Evolutionary conservation across 2,113 vertebrate species (phyloP), one percentile per base, ranked within the genome.

Genomic region (Callorhinus ursinus): DNA sequence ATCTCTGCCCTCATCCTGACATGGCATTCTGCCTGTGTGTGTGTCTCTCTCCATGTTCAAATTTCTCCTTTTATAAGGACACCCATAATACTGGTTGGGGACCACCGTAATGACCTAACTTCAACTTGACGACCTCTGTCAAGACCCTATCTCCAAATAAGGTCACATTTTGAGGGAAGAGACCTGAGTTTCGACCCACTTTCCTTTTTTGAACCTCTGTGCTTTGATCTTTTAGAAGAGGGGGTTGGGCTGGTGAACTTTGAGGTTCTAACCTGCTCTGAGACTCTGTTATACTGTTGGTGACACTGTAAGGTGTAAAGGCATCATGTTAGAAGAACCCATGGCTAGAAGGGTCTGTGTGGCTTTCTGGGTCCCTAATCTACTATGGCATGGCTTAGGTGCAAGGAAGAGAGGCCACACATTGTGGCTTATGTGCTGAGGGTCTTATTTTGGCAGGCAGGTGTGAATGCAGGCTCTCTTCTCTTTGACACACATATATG

Each of bases 401-500:
- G 1, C 15, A 57, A 36, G 22, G n/a, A 28, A 77, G 65, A 65
- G 8, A 55, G 42, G 2, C 12, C 28, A 77, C 18, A 67, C 46
- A 26, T 5, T 15, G n/a, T 72, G n/a, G 11, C 26, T 72, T 77
- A 46, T 5, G 11, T 15, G 7, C 24, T 49, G 55, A 86, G 80
- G 46, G 42, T 65, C 51, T 85, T 15, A 88, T 31, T 26, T 49
- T 59, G 18, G 4, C 59, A 93, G n/a, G 69, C 12, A 49, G 9
- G 39, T 59, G 86, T 39, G 26, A 72, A 90, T 67, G 81, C 31
- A 86, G 36, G 36, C 33, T 21, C n/a, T 85, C 11, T 96, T 91
- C 12, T 83, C 42, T 67, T 51, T 13, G 53, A 97, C 96, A 95
- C 85, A 95, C 91, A 97, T 80, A 98, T 94, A 97, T 55, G 95